These are phyloP conservation scores for Podilymbus podiceps DNA, from an alignment of 2,113 vertebrate species.

Conservation along the genomic window DNA sequence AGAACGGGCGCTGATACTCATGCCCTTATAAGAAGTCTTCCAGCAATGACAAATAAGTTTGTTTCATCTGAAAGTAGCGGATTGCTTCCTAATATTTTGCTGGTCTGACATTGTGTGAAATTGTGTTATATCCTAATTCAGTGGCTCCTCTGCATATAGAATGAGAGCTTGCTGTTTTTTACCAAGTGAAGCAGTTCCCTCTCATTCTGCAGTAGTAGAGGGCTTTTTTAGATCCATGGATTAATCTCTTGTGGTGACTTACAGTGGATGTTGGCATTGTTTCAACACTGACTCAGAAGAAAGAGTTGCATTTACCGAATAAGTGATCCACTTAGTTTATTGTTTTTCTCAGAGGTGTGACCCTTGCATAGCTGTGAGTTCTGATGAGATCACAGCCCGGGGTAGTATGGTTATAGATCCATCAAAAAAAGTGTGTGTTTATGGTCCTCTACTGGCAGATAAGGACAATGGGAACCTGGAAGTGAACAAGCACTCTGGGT, in stretches of 20 bases:
- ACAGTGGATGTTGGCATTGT: background rate
- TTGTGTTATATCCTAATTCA: conserved; percentile 30
- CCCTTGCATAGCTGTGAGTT: background rate
- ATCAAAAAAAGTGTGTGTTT: background rate
- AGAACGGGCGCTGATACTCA: background rate
- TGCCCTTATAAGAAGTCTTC: background rate
- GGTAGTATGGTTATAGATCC: background rate
- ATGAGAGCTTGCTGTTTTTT: conserved; percentile 6
- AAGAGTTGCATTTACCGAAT: background rate
- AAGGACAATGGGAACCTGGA: background rate
- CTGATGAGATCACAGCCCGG: background rate
- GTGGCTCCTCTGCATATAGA: conserved; percentile 15
- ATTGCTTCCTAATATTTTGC: conserved; percentile 29
- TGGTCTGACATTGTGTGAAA: conserved; percentile 33
- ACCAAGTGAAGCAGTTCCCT: background rate
- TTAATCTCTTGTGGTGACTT: conserved; percentile 17
- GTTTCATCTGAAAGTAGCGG: conserved; percentile 30
- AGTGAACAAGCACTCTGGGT: background rate
- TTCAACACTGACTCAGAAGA: background rate
- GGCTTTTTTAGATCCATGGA: background rate
- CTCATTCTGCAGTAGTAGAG: background rate
- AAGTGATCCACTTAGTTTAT: background rate
- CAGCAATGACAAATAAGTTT: conserved; percentile 32
- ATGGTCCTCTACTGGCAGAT: background rate
- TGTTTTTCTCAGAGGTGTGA: background rate